These are phyloP conservation scores for Antheraea assamensis DNA, from an alignment of 2,888 invertebrate genomes.

Conservation along the genomic window DNA sequence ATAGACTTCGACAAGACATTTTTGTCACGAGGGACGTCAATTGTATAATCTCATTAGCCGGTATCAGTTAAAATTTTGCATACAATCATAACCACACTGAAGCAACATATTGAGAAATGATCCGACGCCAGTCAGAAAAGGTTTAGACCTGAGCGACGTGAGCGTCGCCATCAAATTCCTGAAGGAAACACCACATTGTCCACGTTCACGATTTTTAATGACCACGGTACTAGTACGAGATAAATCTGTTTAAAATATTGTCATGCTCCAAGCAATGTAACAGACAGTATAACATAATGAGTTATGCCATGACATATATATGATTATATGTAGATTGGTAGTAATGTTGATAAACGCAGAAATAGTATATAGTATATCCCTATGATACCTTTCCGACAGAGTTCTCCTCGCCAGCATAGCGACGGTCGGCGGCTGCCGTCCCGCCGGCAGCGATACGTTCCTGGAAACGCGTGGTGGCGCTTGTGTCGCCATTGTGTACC, in stretches of 20 bases:
- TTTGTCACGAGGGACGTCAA: neutral
- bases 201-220: neutral
- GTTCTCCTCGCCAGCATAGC: constrained; percentile 67
- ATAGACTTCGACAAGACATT: neutral
- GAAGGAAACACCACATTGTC: neutral
- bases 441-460: constrained; percentile 76
- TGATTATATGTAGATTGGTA: neutral
- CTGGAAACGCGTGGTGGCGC: constrained; percentile 72
- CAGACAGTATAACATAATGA: neutral
- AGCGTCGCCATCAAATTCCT: too few species aligned
- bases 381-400: constrained; percentile 71
- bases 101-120: neutral
- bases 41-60: neutral
- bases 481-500: constrained; percentile 54
- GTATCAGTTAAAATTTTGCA: neutral
- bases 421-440: constrained; percentile 70
- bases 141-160: too few species aligned
- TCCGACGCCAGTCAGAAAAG: neutral
- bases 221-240: neutral
- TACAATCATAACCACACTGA: neutral
- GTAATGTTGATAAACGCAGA: neutral
- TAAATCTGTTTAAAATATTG: neutral
- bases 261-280: neutral
- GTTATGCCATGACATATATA: too few species aligned
- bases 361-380: neutral